These are phyloP conservation scores for Plutomurus gul DNA, from an alignment of 1,140 invertebrate species.

Conservation along the genomic window DNA sequence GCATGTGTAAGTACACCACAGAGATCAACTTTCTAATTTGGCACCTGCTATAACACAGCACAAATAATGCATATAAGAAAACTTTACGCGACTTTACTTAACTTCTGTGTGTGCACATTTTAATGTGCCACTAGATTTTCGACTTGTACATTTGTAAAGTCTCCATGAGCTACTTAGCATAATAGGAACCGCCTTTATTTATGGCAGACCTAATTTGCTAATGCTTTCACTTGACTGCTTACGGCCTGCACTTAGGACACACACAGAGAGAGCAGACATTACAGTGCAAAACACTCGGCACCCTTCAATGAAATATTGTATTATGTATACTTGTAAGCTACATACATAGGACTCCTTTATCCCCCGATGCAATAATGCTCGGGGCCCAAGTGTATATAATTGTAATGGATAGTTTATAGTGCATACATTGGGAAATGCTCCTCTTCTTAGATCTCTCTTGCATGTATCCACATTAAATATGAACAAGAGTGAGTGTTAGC, in stretches of 20 bases:
- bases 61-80: background rate
- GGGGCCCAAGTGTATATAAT: background rate
- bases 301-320: slow-evolving; percentile 1
- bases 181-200: slow-evolving; percentile 7
- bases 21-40: slow-evolving; percentile 26
- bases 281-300: background rate
- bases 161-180: slow-evolving; percentile 12
- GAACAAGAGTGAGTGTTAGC: too few relatives aligned
- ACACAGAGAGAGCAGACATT: background rate
- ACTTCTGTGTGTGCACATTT: background rate
- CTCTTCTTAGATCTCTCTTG: too few relatives aligned
- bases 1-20: slow-evolving; percentile 14
- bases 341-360: too few relatives aligned
- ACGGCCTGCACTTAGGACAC: too few relatives aligned
- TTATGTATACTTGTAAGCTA: too few relatives aligned
- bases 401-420: background rate
- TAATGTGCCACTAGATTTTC: slow-evolving; percentile 8
- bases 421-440: too few relatives aligned
- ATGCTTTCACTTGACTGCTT: background rate
- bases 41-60: slow-evolving; percentile 15
- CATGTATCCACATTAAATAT: too few relatives aligned
- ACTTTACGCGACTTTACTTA: background rate
- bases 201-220: slow-evolving; percentile 6
- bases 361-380: background rate
- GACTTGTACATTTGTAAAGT: background rate